Base-by-base conservation (phyloP, 2,113 vertebrate genomes). In the Centrocercus urophasianus region DNA sequence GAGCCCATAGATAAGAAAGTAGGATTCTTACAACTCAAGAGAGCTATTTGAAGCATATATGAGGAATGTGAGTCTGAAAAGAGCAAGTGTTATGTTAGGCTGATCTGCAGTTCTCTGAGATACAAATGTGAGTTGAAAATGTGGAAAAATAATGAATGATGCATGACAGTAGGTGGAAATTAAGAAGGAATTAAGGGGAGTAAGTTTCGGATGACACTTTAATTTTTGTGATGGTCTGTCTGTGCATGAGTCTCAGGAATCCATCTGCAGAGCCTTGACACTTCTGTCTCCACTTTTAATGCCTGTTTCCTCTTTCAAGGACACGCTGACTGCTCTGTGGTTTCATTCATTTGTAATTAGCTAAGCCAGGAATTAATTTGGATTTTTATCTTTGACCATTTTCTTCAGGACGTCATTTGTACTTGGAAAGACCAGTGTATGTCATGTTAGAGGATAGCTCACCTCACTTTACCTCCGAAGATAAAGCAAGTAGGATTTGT, bases 311-410 rank as follows among this genome's bases (percentile, higher is more conserved):
- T 4, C n/a, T 57, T 59, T 59, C 59, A 61, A 65, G 34, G 61
- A 21, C 56, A 15, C 48, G 32, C 36, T 90, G 50, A 30, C 38
- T 80, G 21, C 69, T 91, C 22, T 54, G 38, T 34, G 32, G n/a
- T 27, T 96, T 70, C 85, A 70, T 88, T 91, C 59, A 48, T 72
- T 75, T 42, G 67, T 73, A 87, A 83, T 88, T 17, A 89, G 42
- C 36, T 28, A 66, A 54, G 5, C 22, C 66, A 76, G 60, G n/a
- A n/a, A 86, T 91, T 80, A 21, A 50, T n/a, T 77, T 16, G 59
- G 36, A 45, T 85, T 52, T 76, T 90, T 71, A 77, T 80, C 45
- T 74, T 9, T 89, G 82, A 70, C 60, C 19, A 5, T 70, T 93
- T 96, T 63, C 43, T 84, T 91, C 67, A 54, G 67, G 82, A 91